Conservation (phyloP, 2,113 vertebrate species). For the Numida meleagris region DNA sequence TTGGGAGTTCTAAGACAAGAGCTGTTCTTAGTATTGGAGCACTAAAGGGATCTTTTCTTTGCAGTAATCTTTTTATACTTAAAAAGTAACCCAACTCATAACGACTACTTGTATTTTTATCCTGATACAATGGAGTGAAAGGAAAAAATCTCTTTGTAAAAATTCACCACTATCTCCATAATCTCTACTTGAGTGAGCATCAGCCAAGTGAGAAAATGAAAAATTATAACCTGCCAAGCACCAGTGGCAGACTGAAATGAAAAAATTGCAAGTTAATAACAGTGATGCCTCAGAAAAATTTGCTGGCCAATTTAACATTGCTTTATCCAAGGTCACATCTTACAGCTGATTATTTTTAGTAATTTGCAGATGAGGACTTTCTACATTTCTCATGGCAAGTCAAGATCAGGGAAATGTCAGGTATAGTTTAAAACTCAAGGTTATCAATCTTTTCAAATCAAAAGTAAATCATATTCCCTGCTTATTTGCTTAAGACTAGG, state of each 20-base stretch:
- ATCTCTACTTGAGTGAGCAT: conserved; percentile 85
- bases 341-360: conserved; percentile 77
- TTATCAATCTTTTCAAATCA: conserved; percentile 60
- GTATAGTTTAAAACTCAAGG: conserved; percentile 60
- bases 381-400: conserved; percentile 49
- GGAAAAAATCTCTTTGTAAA: conserved; percentile 76
- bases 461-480: not conserved
- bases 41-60: not conserved
- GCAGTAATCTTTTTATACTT: not conserved
- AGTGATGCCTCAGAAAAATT: conserved; percentile 79
- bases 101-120: conserved; percentile 33
- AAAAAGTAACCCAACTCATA: conserved; percentile 15
- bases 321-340: conserved; percentile 86
- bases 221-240: conserved; percentile 91
- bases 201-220: conserved; percentile 87
- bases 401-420: conserved; percentile 55
- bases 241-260: conserved; percentile 88
- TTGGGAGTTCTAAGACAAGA: not conserved
- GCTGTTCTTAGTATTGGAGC: not conserved
- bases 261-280: conserved; percentile 88
- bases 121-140: conserved; percentile 51
- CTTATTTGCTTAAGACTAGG: conserved; percentile 61
- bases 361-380: conserved; percentile 76
- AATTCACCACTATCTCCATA: conserved; percentile 83
- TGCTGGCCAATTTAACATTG: conserved; percentile 84